Conservation (phyloP, 2,797 vertebrate genomes). For the Gila robusta region DNA sequence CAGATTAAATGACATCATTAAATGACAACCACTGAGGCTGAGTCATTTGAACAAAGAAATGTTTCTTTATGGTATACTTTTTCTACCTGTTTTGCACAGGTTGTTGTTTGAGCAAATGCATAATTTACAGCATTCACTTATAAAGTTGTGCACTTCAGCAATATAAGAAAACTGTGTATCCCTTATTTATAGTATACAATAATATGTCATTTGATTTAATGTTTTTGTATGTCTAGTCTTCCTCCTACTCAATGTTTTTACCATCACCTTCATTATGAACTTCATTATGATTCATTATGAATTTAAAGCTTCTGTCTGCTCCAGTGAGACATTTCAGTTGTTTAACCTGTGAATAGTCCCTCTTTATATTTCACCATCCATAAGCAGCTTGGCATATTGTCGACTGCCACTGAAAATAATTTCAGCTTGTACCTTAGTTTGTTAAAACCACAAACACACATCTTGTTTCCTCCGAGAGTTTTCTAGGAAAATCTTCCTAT, state of each 20-base stretch:
- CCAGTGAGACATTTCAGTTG: not conserved
- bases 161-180: not conserved
- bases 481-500: slow-evolving; percentile 17
- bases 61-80: not conserved
- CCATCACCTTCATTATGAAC: too few species aligned
- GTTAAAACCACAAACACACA: not conserved
- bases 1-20: slow-evolving; percentile 21
- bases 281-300: not conserved
- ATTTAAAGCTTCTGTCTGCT: not conserved
- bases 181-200: not conserved
- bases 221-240: not conserved
- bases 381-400: not conserved
- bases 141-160: not conserved
- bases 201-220: not conserved
- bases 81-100: not conserved
- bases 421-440: not conserved
- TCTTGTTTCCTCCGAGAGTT: not conserved
- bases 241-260: not conserved
- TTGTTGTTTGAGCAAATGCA: not conserved
- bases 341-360: not conserved
- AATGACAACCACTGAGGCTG: slow-evolving; percentile 22
- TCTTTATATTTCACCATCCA: not conserved
- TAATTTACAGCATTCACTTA: not conserved
- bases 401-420: not conserved
- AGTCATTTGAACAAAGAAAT: slow-evolving; percentile 4